These are phyloP conservation scores for Frieseomelitta varia DNA, from an alignment of 1,140 invertebrate species.

Conservation along the genomic window DNA sequence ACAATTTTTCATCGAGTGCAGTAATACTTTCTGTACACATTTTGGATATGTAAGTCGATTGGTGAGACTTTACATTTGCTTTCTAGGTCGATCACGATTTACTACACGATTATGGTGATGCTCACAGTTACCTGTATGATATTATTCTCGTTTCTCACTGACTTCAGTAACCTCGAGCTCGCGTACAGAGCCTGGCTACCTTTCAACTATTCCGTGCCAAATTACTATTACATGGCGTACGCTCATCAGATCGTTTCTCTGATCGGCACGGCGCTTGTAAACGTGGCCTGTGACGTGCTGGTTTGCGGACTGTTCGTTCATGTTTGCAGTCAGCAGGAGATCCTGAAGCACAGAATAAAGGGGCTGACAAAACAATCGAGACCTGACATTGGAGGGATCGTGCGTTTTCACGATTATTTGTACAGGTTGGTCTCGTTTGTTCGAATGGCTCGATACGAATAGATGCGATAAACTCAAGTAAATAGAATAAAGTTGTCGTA, in stretches of 20 bases:
- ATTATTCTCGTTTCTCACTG: constrained; percentile 53
- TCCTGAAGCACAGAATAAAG: constrained; percentile 59
- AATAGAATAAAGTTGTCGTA: too few species aligned
- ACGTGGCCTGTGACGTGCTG: constrained; percentile 58
- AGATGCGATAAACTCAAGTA: too few species aligned
- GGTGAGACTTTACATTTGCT: neutral
- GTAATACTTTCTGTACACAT: too few species aligned
- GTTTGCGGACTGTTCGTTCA: constrained; percentile 59
- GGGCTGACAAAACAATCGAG: neutral
- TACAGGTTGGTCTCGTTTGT: constrained; percentile 58
- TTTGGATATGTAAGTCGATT: too few species aligned
- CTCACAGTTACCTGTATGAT: constrained; percentile 42
- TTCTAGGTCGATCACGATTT: constrained; percentile 27
- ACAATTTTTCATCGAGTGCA: too few species aligned
- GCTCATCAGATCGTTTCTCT: constrained; percentile 57
- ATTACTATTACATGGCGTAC: constrained; percentile 59
- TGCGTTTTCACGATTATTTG: constrained; percentile 60
- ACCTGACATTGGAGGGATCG: constrained; percentile 23
- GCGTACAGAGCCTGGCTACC: constrained; percentile 67
- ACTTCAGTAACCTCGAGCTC: constrained; percentile 35
- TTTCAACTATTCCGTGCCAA: constrained; percentile 31
- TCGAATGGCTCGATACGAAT: too few species aligned
- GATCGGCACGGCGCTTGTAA: constrained; percentile 43
- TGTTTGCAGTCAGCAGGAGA: constrained; percentile 55
- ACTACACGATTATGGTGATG: constrained; percentile 50